Evolutionary conservation across 2,888 invertebrate genomes (phyloP).

Genomic region (Chalcis sispes): DNA sequence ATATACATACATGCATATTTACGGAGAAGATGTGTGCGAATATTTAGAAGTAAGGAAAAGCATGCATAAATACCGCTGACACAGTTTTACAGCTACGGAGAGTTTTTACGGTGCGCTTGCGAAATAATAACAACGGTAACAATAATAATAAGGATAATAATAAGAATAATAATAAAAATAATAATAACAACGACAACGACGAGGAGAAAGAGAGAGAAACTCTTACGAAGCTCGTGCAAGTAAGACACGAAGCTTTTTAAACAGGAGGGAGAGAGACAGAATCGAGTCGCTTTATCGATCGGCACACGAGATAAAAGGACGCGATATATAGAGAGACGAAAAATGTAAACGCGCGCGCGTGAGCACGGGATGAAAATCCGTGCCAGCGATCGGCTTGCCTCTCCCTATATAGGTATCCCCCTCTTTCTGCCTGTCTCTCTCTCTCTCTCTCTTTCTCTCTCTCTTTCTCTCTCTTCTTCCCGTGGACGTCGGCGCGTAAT

Average conservation of each 20-base stretch:
- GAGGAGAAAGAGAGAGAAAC: not conserved
- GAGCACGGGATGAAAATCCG: conserved; percentile 41
- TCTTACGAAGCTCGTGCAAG: too few relatives aligned
- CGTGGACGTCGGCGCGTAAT: not conserved
- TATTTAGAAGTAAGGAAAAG: conserved; percentile 17
- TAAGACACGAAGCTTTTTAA: not conserved
- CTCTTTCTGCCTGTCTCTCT: too few relatives aligned
- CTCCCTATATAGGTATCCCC: too few relatives aligned
- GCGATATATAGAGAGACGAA: conserved; percentile 46
- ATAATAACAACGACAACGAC: conserved; percentile 17
- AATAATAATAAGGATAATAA: conserved; percentile 5
- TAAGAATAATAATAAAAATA: conserved; percentile 40
- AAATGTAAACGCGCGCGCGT: conserved; percentile 36
- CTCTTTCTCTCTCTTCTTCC: conserved; percentile 10
- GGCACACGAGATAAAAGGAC: conserved; percentile 37
- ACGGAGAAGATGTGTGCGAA: conserved; percentile 6
- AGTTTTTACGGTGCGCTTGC: conserved; percentile 21
- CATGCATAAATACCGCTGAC: conserved; percentile 40
- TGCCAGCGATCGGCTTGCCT: conserved; percentile 23
- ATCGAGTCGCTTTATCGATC: conserved; percentile 29
- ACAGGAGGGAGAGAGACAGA: not conserved
- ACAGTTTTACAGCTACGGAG: conserved; percentile 27
- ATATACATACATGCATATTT: not conserved
- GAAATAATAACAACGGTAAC: conserved; percentile 17
- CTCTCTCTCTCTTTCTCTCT: not conserved